These are phyloP conservation scores for Myopa tessellatipennis DNA, from an alignment of 2,888 invertebrate species.

Conservation along the genomic window DNA sequence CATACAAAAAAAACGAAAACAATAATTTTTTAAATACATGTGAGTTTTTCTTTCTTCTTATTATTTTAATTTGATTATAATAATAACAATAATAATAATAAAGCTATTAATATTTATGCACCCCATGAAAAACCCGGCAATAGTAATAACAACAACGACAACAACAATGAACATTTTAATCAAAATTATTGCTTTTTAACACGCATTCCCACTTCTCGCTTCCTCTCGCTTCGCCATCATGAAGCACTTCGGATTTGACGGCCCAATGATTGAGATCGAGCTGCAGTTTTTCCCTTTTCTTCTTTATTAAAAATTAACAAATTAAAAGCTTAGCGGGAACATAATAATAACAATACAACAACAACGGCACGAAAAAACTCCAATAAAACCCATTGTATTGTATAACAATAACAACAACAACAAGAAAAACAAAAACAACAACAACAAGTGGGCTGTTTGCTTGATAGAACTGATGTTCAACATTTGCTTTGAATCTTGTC, in stretches of 20 bases:
- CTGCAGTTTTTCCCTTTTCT: neutral
- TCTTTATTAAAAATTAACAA: slow-evolving; percentile 22
- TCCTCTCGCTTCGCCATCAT: neutral
- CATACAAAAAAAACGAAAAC: neutral
- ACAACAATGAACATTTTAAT: slow-evolving; percentile 48
- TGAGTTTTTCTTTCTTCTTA: too few species aligned
- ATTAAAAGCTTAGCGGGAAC: slow-evolving; percentile 21
- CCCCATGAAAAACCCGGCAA: neutral
- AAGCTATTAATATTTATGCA: slow-evolving; percentile 31
- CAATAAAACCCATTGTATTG: neutral
- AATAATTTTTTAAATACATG: slow-evolving; percentile 15
- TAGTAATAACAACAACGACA: slow-evolving; percentile 4
- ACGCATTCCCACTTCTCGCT: slow-evolving; percentile 44
- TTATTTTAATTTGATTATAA: too few species aligned
- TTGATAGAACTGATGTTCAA: neutral
- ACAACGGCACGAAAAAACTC: neutral
- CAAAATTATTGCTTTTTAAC: slow-evolving; percentile 51
- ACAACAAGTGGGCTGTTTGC: neutral
- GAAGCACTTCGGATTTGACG: slow-evolving; percentile 1
- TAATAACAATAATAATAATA: slow-evolving; percentile 22
- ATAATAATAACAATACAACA: neutral
- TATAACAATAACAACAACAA: neutral
- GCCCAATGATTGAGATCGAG: slow-evolving; percentile 11
- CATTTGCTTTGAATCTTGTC: neutral
- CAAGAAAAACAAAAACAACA: neutral